phyloP scores from a whole-genome alignment of 1,140 invertebrate genomes.

The Maniola jurtina region DNA sequence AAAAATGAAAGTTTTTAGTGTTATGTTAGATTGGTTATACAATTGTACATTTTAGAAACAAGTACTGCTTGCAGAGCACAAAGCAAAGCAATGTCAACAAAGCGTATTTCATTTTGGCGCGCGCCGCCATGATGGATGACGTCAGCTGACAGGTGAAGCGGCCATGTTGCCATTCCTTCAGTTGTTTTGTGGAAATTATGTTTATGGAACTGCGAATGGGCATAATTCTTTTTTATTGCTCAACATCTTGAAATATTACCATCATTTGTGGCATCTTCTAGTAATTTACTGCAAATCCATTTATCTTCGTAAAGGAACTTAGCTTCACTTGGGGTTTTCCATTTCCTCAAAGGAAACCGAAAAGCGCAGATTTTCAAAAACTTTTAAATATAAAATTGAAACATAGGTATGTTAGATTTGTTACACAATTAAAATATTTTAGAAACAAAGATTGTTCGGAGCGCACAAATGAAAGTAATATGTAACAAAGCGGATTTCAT shows the following conservation, averaged over 20 bases:
- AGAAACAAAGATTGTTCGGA: neutral
- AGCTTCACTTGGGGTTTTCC: too few relatives aligned
- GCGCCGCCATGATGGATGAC: constrained; percentile 42
- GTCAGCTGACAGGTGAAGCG: constrained; percentile 39
- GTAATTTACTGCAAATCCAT: too few relatives aligned
- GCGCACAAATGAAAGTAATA: constrained; percentile 6
- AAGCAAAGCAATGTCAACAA: constrained; percentile 24
- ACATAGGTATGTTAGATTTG: too few relatives aligned
- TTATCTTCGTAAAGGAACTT: too few relatives aligned
- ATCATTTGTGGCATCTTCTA: too few relatives aligned
- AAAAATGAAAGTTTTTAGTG: too few relatives aligned
- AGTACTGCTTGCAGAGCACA: neutral
- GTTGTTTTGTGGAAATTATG: constrained; percentile 23
- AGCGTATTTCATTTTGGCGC: constrained; percentile 45
- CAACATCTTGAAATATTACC: too few relatives aligned
- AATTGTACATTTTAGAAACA: neutral
- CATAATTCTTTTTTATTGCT: neutral
- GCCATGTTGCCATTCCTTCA: constrained; percentile 34
- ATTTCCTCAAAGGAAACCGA: too few relatives aligned
- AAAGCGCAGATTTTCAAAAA: too few relatives aligned
- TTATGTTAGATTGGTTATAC: neutral
- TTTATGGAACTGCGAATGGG: constrained; percentile 13
- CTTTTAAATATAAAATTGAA: too few relatives aligned
- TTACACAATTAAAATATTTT: neutral
- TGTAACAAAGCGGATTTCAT: constrained; percentile 44